phyloP scores from a whole-genome alignment of 53 echinoderm and acorn worm species.

The Zoroaster sp. region DNA sequence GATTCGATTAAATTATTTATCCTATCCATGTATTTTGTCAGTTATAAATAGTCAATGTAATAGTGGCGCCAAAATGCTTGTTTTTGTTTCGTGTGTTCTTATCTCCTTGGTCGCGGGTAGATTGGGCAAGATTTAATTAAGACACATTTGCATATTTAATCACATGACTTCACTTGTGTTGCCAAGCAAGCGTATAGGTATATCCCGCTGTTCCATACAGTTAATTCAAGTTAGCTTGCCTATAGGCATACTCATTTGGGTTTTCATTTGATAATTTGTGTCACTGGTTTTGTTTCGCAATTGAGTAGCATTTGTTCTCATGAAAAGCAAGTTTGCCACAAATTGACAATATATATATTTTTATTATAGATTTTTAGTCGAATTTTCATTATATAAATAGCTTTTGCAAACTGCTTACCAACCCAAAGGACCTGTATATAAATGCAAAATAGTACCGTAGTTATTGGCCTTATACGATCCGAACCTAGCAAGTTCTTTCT shows the following conservation, averaged over 20 bases:
- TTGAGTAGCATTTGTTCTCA: too few relatives aligned
- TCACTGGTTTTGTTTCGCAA: too few relatives aligned
- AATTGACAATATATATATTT: too few relatives aligned
- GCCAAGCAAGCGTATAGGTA: not conserved
- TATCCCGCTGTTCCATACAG: not conserved
- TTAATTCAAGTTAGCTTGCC: too few relatives aligned
- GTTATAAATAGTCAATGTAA: not conserved
- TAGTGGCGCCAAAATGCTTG: not conserved
- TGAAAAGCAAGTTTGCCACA: too few relatives aligned
- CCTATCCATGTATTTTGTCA: not conserved
- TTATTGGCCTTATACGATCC: too few relatives aligned
- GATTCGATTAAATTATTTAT: slow-evolving; percentile 42
- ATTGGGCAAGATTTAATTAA: not conserved
- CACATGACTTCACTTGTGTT: slow-evolving; percentile 21
- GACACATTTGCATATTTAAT: slow-evolving; percentile 4
- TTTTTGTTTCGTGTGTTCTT: not conserved
- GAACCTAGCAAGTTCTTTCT: too few relatives aligned
- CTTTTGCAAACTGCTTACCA: too few relatives aligned
- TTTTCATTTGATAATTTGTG: not conserved
- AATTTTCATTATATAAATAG: too few relatives aligned
- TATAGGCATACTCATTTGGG: not conserved
- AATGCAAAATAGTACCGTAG: too few relatives aligned
- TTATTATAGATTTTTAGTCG: too few relatives aligned
- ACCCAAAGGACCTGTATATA: too few relatives aligned
- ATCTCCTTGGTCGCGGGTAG: not conserved